Base-by-base conservation (phyloP, 2,797 vertebrate species). In the Channallabes apus region DNA sequence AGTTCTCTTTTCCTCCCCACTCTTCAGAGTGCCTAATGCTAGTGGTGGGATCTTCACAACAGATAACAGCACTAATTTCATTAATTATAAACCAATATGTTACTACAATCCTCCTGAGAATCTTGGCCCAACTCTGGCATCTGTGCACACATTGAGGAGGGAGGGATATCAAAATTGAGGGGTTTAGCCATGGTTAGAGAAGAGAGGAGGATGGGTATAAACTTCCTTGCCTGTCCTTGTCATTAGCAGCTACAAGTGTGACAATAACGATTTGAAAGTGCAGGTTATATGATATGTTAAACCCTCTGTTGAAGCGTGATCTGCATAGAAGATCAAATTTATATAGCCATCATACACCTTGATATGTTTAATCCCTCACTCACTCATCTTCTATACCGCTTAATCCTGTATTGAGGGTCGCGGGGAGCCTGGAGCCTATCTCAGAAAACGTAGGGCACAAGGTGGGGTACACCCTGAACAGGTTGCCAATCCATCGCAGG, bases 21-120 rank as follows among this genome's bases (percentile, higher is more conserved):
- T 88, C 88, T 92, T 85, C 87, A 89, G 87, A 91, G 91, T 91
- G 87, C 94, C 96, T 95, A 95, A 96, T 96, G 96, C 96, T 96
- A 96, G 96, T 93, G 90, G 95, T 94, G 83, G 90, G 84, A 92
- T 96, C 96, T 96, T 96, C 96, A 97, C 96, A 96, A 97, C 96
- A 97, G 96, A 97, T 97, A 98, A 97, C 96, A 95, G 95, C 94
- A 93, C 96, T 98, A 98, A 99, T 99, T 97, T 97, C 96, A 98
- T 99, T 98, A 97, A 99, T 99, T 98, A 98, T 97, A 96, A 97
- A 96, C 96, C 96, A 97, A 97, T 98, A 96, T 98, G 97, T 96
- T 97, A 93, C 93, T 91, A 95, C 93, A 94, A 95, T 95, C 95
- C 96, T 96, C 96, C 93, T 89, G 93, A 94, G 94, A 96, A 94